Evolutionary conservation across 2,888 invertebrate species (phyloP).

Genomic region (Oligia latruncula): DNA sequence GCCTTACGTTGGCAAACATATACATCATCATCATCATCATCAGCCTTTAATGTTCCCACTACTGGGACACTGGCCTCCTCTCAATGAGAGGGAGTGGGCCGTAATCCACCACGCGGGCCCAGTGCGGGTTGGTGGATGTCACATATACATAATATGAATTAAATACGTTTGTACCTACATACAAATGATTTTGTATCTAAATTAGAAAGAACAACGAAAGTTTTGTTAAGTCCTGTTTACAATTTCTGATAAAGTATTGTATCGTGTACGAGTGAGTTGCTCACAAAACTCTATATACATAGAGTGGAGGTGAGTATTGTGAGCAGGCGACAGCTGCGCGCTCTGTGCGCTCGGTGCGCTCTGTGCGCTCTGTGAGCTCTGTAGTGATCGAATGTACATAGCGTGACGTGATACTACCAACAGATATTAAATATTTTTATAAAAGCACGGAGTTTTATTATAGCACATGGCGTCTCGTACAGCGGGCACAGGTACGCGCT

Average conservation of each 20-base stretch:
- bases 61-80: too few relatives aligned
- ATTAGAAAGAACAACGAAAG: constrained; percentile 53
- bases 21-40: too few relatives aligned
- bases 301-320: background rate
- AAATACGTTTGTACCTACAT: constrained; percentile 8
- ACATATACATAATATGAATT: background rate
- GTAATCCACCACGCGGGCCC: too few relatives aligned
- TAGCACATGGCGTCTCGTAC: too few relatives aligned
- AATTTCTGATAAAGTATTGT: constrained; percentile 8
- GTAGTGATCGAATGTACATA: constrained; percentile 12
- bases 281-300: background rate
- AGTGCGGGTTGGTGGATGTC: too few relatives aligned
- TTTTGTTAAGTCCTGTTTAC: constrained; percentile 36
- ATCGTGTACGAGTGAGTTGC: constrained; percentile 4
- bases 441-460: constrained; percentile 29
- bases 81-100: too few relatives aligned
- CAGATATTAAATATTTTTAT: constrained; percentile 61
- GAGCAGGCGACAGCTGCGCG: background rate
- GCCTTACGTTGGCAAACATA: background rate
- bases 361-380: background rate
- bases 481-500: background rate
- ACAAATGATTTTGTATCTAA: constrained; percentile 26
- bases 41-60: too few relatives aligned
- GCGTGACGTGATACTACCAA: constrained; percentile 6
- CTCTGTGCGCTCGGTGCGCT: background rate